phyloP scores from a whole-genome alignment of 2,888 invertebrate species.

The Epinotia nisella region DNA sequence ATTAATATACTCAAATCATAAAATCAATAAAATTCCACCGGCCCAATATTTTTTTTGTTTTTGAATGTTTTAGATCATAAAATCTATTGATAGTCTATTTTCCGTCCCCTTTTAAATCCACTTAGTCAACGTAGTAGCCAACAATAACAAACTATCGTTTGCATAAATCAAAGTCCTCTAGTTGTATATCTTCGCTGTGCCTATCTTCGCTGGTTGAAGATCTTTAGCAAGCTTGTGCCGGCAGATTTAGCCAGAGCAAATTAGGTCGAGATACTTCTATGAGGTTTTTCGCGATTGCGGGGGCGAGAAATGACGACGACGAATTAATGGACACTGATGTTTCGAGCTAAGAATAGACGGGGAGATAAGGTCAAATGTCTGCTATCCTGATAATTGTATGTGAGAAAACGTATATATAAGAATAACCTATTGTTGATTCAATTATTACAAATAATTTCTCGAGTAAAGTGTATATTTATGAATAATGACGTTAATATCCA shows the following conservation, averaged over 20 bases:
- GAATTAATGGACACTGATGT: conserved; percentile 33
- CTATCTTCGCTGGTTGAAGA: conserved; percentile 13
- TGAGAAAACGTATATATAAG: neutral
- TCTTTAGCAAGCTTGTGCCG: conserved; percentile 63
- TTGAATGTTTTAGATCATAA: too few relatives aligned
- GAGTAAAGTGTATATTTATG: neutral
- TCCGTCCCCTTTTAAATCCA: too few relatives aligned
- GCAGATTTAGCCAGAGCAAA: conserved; percentile 72
- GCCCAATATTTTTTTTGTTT: too few relatives aligned
- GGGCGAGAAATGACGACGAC: conserved; percentile 50
- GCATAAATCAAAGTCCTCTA: neutral
- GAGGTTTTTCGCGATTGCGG: conserved; percentile 53
- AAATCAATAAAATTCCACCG: neutral
- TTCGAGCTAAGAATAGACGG: conserved; percentile 28
- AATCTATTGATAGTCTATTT: neutral
- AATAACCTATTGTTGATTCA: neutral
- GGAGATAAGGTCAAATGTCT: conserved; percentile 24
- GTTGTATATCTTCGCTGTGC: conserved; percentile 5
- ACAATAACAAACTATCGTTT: neutral
- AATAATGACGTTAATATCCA: neutral
- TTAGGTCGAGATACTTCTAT: conserved; percentile 61
- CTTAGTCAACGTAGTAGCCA: neutral
- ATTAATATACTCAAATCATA: too few relatives aligned
- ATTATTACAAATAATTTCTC: neutral
- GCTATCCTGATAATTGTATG: neutral